Evolutionary conservation across 2,888 invertebrate genomes (phyloP).

Genomic region (Acanthosepion pharaonis): DNA sequence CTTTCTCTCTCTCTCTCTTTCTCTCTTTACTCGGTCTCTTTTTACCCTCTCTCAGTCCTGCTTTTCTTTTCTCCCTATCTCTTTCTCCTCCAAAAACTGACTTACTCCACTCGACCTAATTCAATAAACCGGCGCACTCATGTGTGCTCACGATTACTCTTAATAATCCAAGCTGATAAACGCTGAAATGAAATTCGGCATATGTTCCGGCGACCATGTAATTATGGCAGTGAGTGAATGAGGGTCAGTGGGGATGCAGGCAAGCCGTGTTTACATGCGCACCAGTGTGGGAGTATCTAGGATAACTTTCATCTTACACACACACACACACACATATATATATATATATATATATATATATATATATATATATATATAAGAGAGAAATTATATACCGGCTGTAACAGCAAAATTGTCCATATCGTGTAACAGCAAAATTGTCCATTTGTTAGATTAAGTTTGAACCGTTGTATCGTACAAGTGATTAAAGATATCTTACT

Average conservation of each 20-base stretch:
- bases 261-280: neutral
- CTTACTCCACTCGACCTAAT: constrained; percentile 7
- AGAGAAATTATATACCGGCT: too few relatives aligned
- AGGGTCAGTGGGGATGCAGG: neutral
- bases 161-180: neutral
- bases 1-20: neutral
- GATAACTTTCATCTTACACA: neutral
- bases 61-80: neutral
- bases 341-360: neutral
- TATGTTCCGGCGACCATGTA: constrained; percentile 16
- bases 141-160: neutral
- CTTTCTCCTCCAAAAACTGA: neutral
- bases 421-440: too few relatives aligned
- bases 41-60: neutral
- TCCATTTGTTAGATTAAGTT: too few relatives aligned
- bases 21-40: neutral
- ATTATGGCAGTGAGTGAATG: neutral
- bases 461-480: too few relatives aligned
- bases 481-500: too few relatives aligned
- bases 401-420: too few relatives aligned
- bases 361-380: neutral
- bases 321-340: neutral
- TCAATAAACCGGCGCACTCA: neutral
- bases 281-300: neutral
- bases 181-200: neutral